phyloP scores from a whole-genome alignment of 1,140 invertebrate genomes.

The Spodoptera frugiperda region DNA sequence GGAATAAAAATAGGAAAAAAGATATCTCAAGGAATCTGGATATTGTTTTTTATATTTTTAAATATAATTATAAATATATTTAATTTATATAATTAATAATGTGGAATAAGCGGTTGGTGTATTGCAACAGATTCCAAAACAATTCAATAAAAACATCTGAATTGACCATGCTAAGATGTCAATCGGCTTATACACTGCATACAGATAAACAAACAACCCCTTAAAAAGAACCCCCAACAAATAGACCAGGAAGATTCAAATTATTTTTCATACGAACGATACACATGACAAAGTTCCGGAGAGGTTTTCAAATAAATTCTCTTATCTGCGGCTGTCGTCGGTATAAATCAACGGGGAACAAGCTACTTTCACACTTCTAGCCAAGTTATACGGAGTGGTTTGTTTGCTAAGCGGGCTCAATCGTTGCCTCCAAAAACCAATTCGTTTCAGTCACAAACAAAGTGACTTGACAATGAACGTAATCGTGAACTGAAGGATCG shows the following conservation, averaged over 20 bases:
- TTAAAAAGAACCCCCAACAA: constrained; percentile 24
- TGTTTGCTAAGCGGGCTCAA: constrained; percentile 60
- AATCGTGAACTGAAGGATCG: constrained; percentile 52
- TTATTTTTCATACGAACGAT: constrained; percentile 49
- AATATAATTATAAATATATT: no score
- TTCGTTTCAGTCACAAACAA: constrained; percentile 59
- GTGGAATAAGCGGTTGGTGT: no score
- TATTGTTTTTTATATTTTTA: no score
- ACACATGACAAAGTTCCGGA: constrained; percentile 50
- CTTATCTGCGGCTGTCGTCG: constrained; percentile 59
- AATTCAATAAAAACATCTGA: no score
- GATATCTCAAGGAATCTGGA: no score
- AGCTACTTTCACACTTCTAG: constrained; percentile 55
- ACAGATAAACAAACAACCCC: neutral
- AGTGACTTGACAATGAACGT: constrained; percentile 56
- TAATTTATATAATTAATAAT: no score
- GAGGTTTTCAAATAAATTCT: constrained; percentile 59
- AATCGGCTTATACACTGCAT: neutral
- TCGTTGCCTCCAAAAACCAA: constrained; percentile 52
- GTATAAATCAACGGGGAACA: constrained; percentile 64
- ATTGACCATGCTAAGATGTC: no score
- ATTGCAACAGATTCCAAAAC: no score
- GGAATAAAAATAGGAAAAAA: neutral
- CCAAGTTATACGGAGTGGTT: constrained; percentile 60
- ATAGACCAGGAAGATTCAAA: constrained; percentile 40